These are phyloP conservation scores for Nycteola revayana DNA, from an alignment of 2,888 invertebrate genomes.

Conservation along the genomic window DNA sequence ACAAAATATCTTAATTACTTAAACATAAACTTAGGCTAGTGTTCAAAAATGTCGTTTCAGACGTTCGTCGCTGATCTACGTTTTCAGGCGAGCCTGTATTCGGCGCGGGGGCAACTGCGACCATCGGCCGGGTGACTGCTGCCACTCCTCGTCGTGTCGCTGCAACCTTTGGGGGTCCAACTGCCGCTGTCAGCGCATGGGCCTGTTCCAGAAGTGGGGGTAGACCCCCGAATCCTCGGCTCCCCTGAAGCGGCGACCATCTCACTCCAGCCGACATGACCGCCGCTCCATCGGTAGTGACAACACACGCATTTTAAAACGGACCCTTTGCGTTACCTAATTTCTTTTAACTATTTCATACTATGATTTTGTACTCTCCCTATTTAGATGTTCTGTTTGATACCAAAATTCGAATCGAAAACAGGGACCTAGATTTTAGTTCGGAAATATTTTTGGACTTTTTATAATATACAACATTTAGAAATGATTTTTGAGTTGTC, in stretches of 20 bases:
- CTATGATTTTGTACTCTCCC: conserved; percentile 1
- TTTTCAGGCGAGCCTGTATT: conserved; percentile 92
- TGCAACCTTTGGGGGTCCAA: conserved; percentile 95
- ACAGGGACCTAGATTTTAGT: conserved; percentile 77
- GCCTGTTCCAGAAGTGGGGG: conserved; percentile 94
- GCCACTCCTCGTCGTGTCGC: conserved; percentile 92
- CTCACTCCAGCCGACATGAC: conserved; percentile 67
- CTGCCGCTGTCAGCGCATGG: conserved; percentile 93
- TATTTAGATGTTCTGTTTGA: conserved; percentile 12
- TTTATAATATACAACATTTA: conserved; percentile 61
- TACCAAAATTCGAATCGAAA: conserved; percentile 61
- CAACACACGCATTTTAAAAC: conserved; percentile 60
- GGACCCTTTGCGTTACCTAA: conserved; percentile 64
- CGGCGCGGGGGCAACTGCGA: conserved; percentile 92
- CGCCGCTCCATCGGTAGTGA: conserved; percentile 68
- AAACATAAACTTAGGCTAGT: conserved; percentile 69
- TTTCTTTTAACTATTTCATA: conserved; percentile 39
- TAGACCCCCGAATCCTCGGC: conserved; percentile 52
- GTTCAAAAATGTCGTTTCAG: conserved; percentile 84
- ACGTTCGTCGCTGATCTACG: conserved; percentile 92
- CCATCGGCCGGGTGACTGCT: conserved; percentile 92
- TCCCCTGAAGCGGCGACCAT: conserved; percentile 64
- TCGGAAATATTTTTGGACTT: conserved; percentile 75
- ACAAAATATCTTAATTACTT: no score
- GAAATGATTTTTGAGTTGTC: conserved; percentile 33